Evolutionary conservation across 2,888 invertebrate species (phyloP), one percentile per base, ranked within the genome.

Genomic region (Aphodius sticticus): DNA sequence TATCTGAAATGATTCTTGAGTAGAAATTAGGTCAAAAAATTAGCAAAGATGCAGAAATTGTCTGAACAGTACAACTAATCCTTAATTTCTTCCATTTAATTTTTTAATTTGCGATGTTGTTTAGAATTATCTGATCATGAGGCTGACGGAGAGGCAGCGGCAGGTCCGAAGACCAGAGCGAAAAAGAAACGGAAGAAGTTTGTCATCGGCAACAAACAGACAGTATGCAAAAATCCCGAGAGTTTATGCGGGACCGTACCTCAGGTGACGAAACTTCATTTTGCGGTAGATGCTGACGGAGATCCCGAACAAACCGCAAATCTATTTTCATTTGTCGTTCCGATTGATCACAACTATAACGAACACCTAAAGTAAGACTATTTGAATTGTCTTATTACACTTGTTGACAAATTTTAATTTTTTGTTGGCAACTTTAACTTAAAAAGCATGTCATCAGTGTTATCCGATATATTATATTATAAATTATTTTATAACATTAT

Each of bases 241-340:
- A 12, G 70, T 15, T 69, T 71, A 14, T 6, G 36, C 12, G 53
- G 35, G 0, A 74, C 37, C 26, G 76, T 80, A 15, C 69, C 80
- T 2, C 78, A 80, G 76, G n/a, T 78, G 6, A 16, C 78, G 0
- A 53, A 74, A 7, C 69, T 75, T 36, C 74, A 72, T 75, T 81
- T 81, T 35, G 69, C 74, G 12, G 77, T 76, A 14, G 77, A 76
- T 26, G 70, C 75, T 16, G 70, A 71, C 9, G 53, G 78, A 69
- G 77, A 81, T 69, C 76, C 79, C 7, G 78, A 53, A 16, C 77
- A 53, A 37, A 70, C 70, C 37, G 70, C 74, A 75, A 81, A 81
- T 70, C 69, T 81, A 37, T 77, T 35, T 16, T 76, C 79, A 36
- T 79, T 77, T 75, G 77, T 75, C 72, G 69, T 76, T 77, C 78